Percentiles rank a stretch among this genome's conserved stretches.
Conservation (phyloP, 37 sponge, comb jelly and placozoan genomes). For the Spongilla lacustris region DNA sequence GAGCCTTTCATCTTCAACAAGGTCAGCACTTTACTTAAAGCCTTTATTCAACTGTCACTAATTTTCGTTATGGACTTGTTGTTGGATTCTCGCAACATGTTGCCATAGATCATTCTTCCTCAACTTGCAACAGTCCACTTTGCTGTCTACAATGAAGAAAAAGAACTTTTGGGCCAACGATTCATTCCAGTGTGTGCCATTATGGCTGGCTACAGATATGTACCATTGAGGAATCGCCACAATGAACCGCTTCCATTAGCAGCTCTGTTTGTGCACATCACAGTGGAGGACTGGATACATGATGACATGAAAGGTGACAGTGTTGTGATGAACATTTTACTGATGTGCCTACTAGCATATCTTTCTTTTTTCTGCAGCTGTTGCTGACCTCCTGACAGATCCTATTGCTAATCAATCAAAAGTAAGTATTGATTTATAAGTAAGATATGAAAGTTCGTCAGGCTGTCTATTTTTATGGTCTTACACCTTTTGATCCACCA, state of each 20-base stretch:
- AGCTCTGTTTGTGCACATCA: slow-evolving; percentile 71
- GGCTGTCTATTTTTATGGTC: too few species aligned
- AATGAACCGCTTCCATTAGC: slow-evolving; percentile 69
- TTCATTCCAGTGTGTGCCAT: slow-evolving; percentile 64
- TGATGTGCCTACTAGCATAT: not conserved
- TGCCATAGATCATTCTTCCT: slow-evolving; percentile 61
- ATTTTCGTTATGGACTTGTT: too few species aligned
- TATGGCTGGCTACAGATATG: slow-evolving; percentile 71
- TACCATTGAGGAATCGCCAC: slow-evolving; percentile 62
- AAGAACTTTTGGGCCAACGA: slow-evolving; percentile 61
- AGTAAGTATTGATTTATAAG: not conserved
- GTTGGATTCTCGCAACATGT: too few species aligned
- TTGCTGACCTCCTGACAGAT: not conserved
- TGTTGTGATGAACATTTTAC: too few species aligned
- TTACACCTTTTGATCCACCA: too few species aligned
- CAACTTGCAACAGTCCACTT: slow-evolving; percentile 70
- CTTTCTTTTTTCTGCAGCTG: not conserved
- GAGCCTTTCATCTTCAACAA: slow-evolving; percentile 55
- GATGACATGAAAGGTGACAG: slow-evolving; percentile 40
- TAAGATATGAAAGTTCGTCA: too few species aligned
- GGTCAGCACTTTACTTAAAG: too few species aligned
- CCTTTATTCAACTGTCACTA: too few species aligned
- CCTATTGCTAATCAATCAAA: not conserved
- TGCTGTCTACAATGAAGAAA: slow-evolving; percentile 58
- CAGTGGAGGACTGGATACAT: slow-evolving; percentile 61